Base-by-base conservation (phyloP, 1,140 invertebrate species). In the Andricus grossulariae region DNA sequence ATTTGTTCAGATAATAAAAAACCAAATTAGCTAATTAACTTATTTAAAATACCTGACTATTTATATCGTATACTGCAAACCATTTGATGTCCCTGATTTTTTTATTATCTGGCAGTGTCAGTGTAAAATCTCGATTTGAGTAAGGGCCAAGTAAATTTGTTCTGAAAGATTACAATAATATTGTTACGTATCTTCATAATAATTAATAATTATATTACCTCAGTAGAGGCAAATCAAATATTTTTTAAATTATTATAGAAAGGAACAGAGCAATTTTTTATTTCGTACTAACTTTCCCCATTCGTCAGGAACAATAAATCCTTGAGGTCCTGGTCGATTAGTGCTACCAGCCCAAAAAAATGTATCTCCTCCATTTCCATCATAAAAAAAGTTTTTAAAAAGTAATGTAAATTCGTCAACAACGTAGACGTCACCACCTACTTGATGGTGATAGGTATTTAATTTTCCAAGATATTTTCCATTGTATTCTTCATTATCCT, bases 301-400 rank as follows among this genome's bases (percentile, higher is more conserved):
- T 88, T 98, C 95, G 85, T 98, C 95, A 8, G 97, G 96, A 5
- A 98, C 95, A 76, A 98, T 97, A 85, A 98, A 98, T 7, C 97
- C 97, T 86, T 97, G 95, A 0, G 96, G 96, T 6, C 97, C 97
- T 0, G 97, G 97, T 39, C 96, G 90, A 84, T 96, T 96, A 0
- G 95, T 94, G n/a, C 95, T 94, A 50, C 97, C 97, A 6, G 96
- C 95, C 97, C 97, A 98, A 88, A 98, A 98, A 89, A 97, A 98
- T 7, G 97, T 96, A 87, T 98, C 97, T 32, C 94, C 95, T 11
- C 97, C 97, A 72, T 97, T 96, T 19, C 97, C 97, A 91, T 98
- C 97, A 83, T 98, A 98, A 88, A 94, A 97, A 84, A 98, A 98
- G 50, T 94, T 94, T 16, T 94, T 94, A 55, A 98, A 91, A 1